A percentile compares a stretch with the other conserved stretches of the same genome.
phyloP scores from a whole-genome alignment of 2,888 invertebrate species.

The Marronus borbonicus region DNA sequence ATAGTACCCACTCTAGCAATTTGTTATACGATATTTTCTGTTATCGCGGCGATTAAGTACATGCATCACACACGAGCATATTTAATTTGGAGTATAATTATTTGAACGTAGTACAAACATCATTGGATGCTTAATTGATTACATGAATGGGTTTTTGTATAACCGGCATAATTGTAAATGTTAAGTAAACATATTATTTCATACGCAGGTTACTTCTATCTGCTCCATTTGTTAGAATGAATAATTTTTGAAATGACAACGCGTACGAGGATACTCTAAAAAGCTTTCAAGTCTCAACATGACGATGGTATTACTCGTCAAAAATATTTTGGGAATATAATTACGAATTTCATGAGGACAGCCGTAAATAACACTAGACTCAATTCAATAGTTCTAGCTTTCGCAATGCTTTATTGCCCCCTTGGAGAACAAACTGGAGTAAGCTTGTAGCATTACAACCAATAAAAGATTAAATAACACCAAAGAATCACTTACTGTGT shows the following conservation, averaged over 20 bases:
- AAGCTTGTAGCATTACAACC: no score
- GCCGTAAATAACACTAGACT: no score
- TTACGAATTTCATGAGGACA: no score
- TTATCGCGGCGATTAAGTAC: not conserved
- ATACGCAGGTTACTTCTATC: not conserved
- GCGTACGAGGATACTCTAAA: no score
- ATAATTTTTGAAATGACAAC: not conserved
- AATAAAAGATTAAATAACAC: no score
- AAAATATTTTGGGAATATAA: no score
- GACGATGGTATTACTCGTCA: no score
- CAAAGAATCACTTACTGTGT: no score
- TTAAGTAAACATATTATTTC: not conserved
- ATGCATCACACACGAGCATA: not conserved
- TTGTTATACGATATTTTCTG: constrained; percentile 9
- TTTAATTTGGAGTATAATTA: constrained; percentile 12
- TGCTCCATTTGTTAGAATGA: not conserved
- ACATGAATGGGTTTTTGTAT: not conserved
- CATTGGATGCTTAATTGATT: not conserved
- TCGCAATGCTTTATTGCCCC: no score
- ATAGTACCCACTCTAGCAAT: not conserved
- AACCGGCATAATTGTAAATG: not conserved
- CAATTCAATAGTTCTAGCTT: no score
- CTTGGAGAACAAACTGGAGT: no score
- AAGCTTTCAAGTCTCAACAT: no score
- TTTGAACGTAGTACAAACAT: not conserved